phyloP scores from a whole-genome alignment of 2,888 invertebrate species.

The Chloromyia formosa region DNA sequence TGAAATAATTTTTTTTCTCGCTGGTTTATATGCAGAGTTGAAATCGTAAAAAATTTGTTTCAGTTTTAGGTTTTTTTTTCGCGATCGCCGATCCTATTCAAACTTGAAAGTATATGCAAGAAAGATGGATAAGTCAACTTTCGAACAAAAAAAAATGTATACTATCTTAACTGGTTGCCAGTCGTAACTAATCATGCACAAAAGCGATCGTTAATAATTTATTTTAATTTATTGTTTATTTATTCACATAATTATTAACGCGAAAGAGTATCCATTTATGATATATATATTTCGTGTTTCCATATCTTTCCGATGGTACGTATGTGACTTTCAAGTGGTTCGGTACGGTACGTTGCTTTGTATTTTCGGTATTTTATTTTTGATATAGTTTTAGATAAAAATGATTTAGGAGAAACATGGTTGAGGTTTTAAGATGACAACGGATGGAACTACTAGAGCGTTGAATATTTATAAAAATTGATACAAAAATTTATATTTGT shows the following conservation, averaged over 20 bases:
- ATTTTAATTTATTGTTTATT: slow-evolving; percentile 34
- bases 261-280: not conserved
- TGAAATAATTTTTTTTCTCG: not conserved
- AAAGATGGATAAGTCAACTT: slow-evolving; percentile 21
- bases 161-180: slow-evolving; percentile 4
- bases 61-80: no score
- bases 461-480: not conserved
- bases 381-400: slow-evolving; percentile 2
- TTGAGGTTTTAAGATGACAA: not conserved
- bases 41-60: not conserved
- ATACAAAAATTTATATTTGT: no score
- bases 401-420: not conserved
- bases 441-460: not conserved
- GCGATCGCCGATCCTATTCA: no score
- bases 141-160: slow-evolving; percentile 10
- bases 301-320: no score
- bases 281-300: no score
- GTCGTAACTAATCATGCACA: slow-evolving; percentile 12
- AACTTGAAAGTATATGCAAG: not conserved
- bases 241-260: slow-evolving; percentile 25
- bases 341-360: slow-evolving; percentile 1
- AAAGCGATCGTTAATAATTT: slow-evolving; percentile 31
- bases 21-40: not conserved
- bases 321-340: not conserved
- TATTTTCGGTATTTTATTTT: not conserved